Evolutionary conservation across 1,140 invertebrate species (phyloP), one percentile per base, ranked within the genome.

Genomic region (Drosophila pectinifera): DNA sequence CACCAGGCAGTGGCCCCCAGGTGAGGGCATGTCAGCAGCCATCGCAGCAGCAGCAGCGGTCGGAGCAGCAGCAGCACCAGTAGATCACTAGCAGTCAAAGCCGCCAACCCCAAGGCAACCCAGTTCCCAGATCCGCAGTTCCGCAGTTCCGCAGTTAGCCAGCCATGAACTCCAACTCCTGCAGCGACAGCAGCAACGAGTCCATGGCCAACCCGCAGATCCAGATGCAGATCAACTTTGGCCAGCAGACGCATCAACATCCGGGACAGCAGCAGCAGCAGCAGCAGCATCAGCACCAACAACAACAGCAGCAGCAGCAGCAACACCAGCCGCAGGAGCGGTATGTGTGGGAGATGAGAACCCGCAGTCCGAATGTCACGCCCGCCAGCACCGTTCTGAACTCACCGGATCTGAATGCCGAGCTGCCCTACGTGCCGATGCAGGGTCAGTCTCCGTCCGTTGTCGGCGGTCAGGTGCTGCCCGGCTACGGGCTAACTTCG

Each of bases 351-450:
- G 91, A 92, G 73, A 92, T 92, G 91, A 70, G 91, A 18, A 78
- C 84, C 18, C 90, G 88, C 28, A 92, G 91, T 53, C 90, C 91
- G 10, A 92, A 91, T 45, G 80, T 91, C 14, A 92, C 92, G 24
- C 92, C 92, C n/a, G 90, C 86, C 41, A 92, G 91, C 65, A 92
- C 91, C 7, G 91, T 92, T 46, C 73, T 92, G 0, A 92, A 92
- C 56, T 92, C 92, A 18, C 92, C 92, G 14, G 91, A 92, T 70
- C 61, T 92, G 24, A 91, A 82, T 69, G 79, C 84, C 13, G 90
- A 91, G 11, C 59, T 89, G 20, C 65, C 74, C 26, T 89, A 89
- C 53, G 65, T 70, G 0, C 77, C 77, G 8, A 42, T 90, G 65
- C 80, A 75, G 49, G 83, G 58, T 43, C 62, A 77, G 73, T 63